These are phyloP conservation scores for Drosophila macrothrix DNA, from an alignment of 2,888 invertebrate genomes.

Conservation along the genomic window DNA sequence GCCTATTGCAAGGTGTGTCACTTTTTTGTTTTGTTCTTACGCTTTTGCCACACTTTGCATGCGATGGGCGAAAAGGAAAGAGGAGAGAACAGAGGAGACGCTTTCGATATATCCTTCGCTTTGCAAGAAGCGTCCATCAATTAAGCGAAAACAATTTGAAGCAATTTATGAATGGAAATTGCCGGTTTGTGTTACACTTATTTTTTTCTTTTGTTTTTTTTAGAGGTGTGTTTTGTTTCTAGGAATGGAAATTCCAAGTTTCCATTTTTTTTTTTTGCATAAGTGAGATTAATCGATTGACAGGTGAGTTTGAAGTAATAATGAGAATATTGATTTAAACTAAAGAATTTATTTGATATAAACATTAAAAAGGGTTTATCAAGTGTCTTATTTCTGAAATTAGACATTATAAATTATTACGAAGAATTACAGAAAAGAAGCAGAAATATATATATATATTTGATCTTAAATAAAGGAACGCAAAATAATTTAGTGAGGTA, in stretches of 20 bases:
- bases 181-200: conserved; percentile 34
- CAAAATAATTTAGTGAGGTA: background rate
- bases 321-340: background rate
- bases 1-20: conserved; percentile 75
- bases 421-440: background rate
- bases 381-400: background rate
- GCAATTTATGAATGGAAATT: conserved; percentile 74
- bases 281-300: background rate
- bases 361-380: background rate
- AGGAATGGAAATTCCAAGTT: background rate
- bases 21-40: conserved; percentile 81
- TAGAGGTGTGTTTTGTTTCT: background rate
- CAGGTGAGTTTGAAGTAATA: background rate
- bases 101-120: conserved; percentile 23
- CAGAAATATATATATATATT: background rate
- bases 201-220: background rate
- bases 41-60: conserved; percentile 50
- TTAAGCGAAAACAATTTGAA: conserved; percentile 61
- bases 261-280: background rate
- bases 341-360: background rate
- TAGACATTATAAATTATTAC: background rate
- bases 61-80: background rate
- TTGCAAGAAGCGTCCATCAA: conserved; percentile 35
- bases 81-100: conserved; percentile 1
- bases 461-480: background rate